These are phyloP conservation scores for Drosophila sordidapex DNA, from an alignment of 2,888 invertebrate genomes.

Conservation along the genomic window DNA sequence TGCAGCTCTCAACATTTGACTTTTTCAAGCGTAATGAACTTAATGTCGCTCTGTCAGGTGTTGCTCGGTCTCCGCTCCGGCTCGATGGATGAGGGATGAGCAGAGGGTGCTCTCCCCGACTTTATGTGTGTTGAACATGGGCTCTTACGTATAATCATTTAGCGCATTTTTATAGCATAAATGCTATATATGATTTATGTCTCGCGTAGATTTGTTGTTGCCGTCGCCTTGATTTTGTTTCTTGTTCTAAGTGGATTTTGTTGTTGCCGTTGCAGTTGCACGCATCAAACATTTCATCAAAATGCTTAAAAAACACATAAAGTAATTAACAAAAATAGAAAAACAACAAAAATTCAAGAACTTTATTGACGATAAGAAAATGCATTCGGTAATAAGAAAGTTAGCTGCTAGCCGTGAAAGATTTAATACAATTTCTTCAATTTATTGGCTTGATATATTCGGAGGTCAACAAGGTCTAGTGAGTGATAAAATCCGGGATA, in stretches of 20 bases:
- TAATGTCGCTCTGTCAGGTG: slow-evolving; percentile 74
- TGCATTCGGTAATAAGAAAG: background rate
- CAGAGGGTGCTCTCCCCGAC: background rate
- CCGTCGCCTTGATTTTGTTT: slow-evolving; percentile 56
- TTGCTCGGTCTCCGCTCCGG: slow-evolving; percentile 30
- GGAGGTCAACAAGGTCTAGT: background rate
- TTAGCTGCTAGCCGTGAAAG: background rate
- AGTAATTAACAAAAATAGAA: background rate
- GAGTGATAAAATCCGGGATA: background rate
- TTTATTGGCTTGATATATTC: background rate
- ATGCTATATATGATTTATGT: slow-evolving; percentile 52
- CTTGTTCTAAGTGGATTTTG: slow-evolving; percentile 59
- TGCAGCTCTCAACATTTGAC: slow-evolving; percentile 51
- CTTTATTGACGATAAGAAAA: background rate
- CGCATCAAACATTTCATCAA: slow-evolving; percentile 10
- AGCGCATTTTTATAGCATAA: slow-evolving; percentile 33
- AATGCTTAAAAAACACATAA: background rate
- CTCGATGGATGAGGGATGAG: background rate
- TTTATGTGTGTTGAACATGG: background rate
- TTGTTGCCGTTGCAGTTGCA: slow-evolving; percentile 43
- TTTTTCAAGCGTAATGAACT: slow-evolving; percentile 75
- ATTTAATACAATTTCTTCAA: background rate
- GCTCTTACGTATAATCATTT: slow-evolving; percentile 42
- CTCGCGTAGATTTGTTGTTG: slow-evolving; percentile 24
- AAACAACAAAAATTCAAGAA: background rate